Base-by-base conservation (phyloP, 2,888 invertebrate genomes). In the Drosophila cognata region DNA sequence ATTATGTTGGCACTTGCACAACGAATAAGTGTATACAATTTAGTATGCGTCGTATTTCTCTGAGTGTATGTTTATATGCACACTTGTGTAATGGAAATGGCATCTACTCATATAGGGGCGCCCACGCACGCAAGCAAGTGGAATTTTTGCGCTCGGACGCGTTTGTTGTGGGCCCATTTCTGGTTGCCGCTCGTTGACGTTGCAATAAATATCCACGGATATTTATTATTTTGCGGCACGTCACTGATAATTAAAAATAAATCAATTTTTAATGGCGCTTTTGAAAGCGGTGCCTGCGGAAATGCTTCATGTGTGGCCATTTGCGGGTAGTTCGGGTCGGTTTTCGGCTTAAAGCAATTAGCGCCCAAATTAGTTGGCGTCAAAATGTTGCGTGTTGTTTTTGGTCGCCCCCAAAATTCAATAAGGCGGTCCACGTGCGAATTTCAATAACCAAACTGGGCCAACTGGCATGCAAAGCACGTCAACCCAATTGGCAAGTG, bases 211-310 rank as follows among this genome's bases (percentile, higher is more conserved):
- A 90, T 88, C 28, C 80, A 73, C 80, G 80, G 84, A 84, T 91
- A 91, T 91, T 91, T 91, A 91, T 91, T 90, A 85, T 90, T 90
- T 87, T 86, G 82, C 77, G 81, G 82, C 91, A 91, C 91, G 89
- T 91, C 91, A 91, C 79, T 89, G 91, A 89, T 91, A 91, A 91
- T 91, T 91, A 91, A 90, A 91, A 91, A 90, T 91, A 91, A 91
- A 91, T 91, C 82, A 91, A 88, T 88, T 83, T 88, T 88, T 88
- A 86, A 86, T 88, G 84, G 88, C 69, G 56, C 69, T 68, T 60
- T 69, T 66, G 73, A 67, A 72, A 67, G 57, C 58, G 53, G 43
- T 43, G 57, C 63, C 61, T 43, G 25, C 52, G 36, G 48, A 56
- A 69, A 51, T 69, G 41, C 11, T 43, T 38, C 57, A 66, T 41